Conservation (phyloP, 1,140 invertebrate species). For the Helicoverpa armigera region DNA sequence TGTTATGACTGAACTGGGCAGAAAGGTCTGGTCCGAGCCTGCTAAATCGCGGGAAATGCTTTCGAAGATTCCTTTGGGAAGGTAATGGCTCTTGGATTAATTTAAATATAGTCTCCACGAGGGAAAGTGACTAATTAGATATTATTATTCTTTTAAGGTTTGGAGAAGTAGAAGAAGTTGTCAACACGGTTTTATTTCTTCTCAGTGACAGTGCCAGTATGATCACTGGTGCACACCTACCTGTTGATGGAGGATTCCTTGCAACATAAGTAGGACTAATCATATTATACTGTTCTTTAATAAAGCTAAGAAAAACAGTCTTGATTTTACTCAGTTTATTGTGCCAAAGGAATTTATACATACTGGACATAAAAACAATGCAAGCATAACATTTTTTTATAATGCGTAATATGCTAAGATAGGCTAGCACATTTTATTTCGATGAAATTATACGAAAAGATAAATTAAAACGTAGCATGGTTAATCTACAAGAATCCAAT, state of each 20-base stretch:
- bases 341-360: constrained; percentile 85
- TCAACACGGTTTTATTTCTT: constrained; percentile 92
- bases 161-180: constrained; percentile 94
- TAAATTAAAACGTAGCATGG: constrained; percentile 61
- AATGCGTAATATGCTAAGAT: constrained; percentile 77
- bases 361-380: constrained; percentile 85
- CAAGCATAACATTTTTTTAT: constrained; percentile 84
- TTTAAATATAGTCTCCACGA: background rate
- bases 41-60: constrained; percentile 90
- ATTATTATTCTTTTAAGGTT: constrained; percentile 82
- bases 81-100: constrained; percentile 56
- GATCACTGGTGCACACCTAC: constrained; percentile 92
- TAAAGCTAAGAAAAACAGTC: constrained; percentile 60
- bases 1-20: constrained; percentile 95
- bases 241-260: constrained; percentile 93
- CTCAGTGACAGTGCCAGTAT: constrained; percentile 94
- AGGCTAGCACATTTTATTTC: constrained; percentile 72
- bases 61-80: constrained; percentile 93
- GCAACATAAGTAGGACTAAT: constrained; percentile 64
- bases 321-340: constrained; percentile 83
- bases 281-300: constrained; percentile 37
- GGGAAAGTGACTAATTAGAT: background rate
- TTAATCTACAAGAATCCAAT: constrained; percentile 55
- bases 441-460: constrained; percentile 69
- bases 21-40: constrained; percentile 93